Conservation (phyloP, 2,113 vertebrate species). For the Cryptotis parvus region DNA sequence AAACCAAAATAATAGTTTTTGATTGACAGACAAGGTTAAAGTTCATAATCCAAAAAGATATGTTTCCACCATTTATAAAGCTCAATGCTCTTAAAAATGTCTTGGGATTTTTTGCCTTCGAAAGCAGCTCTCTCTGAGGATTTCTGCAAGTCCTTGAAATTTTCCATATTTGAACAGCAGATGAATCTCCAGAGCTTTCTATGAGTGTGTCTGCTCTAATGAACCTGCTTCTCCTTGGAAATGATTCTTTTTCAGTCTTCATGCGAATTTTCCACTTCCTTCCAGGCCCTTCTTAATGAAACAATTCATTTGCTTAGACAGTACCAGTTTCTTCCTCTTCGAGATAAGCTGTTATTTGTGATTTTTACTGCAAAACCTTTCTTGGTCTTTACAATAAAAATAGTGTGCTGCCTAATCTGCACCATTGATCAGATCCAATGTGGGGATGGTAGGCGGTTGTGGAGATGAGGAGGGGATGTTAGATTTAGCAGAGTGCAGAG, state of each 20-base stretch:
- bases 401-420: background rate
- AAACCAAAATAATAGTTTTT: constrained; percentile 16
- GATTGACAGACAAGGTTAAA: constrained; percentile 12
- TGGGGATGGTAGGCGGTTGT: background rate
- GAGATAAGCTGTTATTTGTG: background rate
- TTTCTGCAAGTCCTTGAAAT: constrained; percentile 14
- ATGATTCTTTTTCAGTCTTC: constrained; percentile 29
- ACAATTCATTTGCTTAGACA: background rate
- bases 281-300: background rate
- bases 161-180: background rate
- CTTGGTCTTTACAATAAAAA: constrained; percentile 37
- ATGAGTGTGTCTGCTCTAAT: background rate
- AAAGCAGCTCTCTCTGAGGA: background rate
- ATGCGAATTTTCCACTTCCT: constrained; percentile 40
- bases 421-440: too few species aligned
- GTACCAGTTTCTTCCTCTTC: background rate
- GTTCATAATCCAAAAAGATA: constrained; percentile 27
- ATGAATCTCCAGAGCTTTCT: background rate
- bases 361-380: constrained; percentile 9
- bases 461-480: background rate
- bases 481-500: background rate
- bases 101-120: background rate
- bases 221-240: constrained; percentile 2
- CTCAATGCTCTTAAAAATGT: background rate
- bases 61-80: background rate